phyloP scores from a whole-genome alignment of 2,113 vertebrate species.

The Oxyruncus cristatus region DNA sequence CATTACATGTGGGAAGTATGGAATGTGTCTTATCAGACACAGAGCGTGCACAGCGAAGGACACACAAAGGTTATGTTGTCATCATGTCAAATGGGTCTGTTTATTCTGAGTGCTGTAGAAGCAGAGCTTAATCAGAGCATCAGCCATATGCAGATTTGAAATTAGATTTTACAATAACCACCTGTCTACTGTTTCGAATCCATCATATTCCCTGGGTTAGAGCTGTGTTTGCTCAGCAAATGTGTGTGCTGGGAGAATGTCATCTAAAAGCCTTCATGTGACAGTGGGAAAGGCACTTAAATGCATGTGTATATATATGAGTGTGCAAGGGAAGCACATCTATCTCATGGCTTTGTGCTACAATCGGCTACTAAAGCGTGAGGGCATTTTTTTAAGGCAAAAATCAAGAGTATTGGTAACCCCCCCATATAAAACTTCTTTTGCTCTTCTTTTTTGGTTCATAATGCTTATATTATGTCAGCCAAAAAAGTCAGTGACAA shows the following conservation, averaged over 20 bases:
- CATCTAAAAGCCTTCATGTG: background rate
- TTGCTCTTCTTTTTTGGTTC: background rate
- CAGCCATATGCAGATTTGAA: conserved; percentile 60
- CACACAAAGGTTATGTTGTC: conserved; percentile 66
- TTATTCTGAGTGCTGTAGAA: conserved; percentile 46
- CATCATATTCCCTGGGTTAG: background rate
- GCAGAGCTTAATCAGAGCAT: conserved; percentile 55
- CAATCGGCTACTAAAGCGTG: background rate
- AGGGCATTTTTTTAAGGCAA: background rate
- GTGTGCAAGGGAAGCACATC: background rate
- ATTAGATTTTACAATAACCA: conserved; percentile 63
- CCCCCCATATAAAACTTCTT: background rate
- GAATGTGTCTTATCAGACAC: conserved; percentile 41
- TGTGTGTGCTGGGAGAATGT: background rate
- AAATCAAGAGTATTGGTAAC: background rate
- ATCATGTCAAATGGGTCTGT: conserved; percentile 57
- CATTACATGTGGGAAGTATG: conserved; percentile 25
- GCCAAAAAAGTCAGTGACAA: background rate
- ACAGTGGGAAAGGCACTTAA: background rate
- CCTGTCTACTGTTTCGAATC: conserved; percentile 29
- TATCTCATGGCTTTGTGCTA: background rate
- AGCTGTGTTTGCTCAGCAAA: background rate
- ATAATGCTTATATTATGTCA: background rate
- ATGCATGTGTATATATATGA: background rate
- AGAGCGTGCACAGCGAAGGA: conserved; percentile 35